Evolutionary conservation across 1,140 invertebrate genomes (phyloP), one percentile per base, ranked within the genome.

Genomic region (Drosophila saltans): DNA sequence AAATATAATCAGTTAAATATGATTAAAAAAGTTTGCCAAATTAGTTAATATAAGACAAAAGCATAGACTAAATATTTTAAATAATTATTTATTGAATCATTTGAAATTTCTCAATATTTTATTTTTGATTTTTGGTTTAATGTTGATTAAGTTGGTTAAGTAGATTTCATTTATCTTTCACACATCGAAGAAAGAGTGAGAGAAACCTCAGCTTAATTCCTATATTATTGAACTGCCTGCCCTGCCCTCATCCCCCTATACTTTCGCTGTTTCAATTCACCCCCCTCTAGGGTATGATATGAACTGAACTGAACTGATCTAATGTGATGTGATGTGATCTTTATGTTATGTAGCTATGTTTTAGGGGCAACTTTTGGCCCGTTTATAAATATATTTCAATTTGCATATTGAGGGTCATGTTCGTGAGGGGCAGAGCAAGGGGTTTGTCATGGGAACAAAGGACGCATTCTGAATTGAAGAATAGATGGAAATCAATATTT

Each of bases 401-500:
- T 88, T 88, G 84, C 84, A 88, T 88, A 89, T 68, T 64, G 69
- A 80, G 68, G 78, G 69, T 72, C 66, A 66, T 67, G 75, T 65
- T 65, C 74, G 67, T 28, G 55, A 69, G 28, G 66, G 64, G 72
- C 62, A 45, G 39, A 56, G 41, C 33, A 21, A 71, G 11, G 75
- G 76, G 76, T 78, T 79, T 89, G 86, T 88, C 88, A 90, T 90
- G 86, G 88, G 86, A 90, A 90, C 86, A 90, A 90, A 90, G 69
- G 77, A 75, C 63, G 76, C 71, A 78, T 80, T 76, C 66, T 72
- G 59, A 52, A 43, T 57, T 71, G 48, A 76, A 90, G 71, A 90
- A 90, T 81, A 75, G 78, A 59, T 70, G 43, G 72, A 83, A 84
- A 90, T 90, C 88, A 90, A 90, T 90, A 90, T 90, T 90, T 90